Base-by-base conservation (phyloP, 1,140 invertebrate genomes). In the Bombus sibiricus region DNA sequence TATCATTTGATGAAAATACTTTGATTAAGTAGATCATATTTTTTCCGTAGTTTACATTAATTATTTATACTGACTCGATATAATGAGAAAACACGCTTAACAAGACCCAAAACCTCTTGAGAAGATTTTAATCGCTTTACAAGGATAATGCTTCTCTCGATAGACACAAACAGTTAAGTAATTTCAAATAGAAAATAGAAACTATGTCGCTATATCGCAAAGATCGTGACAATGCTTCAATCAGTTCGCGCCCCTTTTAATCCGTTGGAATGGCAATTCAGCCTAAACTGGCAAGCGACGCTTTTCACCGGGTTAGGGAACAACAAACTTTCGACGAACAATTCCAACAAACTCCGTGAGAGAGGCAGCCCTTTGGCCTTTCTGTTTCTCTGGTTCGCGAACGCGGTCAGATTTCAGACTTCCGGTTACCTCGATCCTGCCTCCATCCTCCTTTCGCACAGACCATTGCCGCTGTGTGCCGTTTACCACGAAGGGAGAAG, bases 241-340 rank as follows among this genome's bases (percentile, higher is more conserved):
- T 82, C 72, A 64, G 73, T 74, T 79, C 64, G 32, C 74, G 37
- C 68, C 74, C 32, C 57, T 80, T 86, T 88, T 81, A 89, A 88
- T 88, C 53, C 41, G 57, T 2, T 53, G 37, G 34, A 80, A 86
- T 76, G 69, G 59, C 66, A 69, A 88, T 82, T 86, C 87, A 77
- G 34, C 12, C 34, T 80, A 78, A 83, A 69, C 59, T 83, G 64
- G 18, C 66, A 76, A 86, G 81, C 77, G 73, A 89, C 80, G 73
- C 66, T 89, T 86, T 84, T 81, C 75, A 47, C 10, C 12, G 39
- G n/a, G 1, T 39, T 39, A 39, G 15, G 22, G 25, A 64, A 75
- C 12, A 57, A 53, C 76, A 86, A 89, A 89, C 75, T 89, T 89
- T 81, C 80, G 13, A 6, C 59, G 68, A 89, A 86, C 87, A 89